Conservation (phyloP, 2,797 vertebrate species). For the Podargus strigoides region DNA sequence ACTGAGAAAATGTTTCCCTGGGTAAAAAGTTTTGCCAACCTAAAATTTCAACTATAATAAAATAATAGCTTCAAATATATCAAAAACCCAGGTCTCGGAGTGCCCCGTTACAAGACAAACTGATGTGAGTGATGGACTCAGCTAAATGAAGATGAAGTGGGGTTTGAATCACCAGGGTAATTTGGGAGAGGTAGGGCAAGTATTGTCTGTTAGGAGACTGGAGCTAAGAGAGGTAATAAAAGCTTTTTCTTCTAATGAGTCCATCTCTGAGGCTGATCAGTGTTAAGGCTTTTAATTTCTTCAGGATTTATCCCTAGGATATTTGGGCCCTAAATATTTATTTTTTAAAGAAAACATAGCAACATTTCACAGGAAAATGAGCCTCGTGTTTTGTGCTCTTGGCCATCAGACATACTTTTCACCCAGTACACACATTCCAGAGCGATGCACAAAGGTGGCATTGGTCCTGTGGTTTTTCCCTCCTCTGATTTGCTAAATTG, state of each 20-base stretch:
- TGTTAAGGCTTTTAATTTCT: background rate
- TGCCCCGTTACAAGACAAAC: background rate
- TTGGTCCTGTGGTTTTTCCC: background rate
- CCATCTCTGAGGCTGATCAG: background rate
- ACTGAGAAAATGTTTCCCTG: background rate
- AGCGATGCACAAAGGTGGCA: background rate
- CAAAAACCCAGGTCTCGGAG: background rate
- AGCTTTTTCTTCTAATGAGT: background rate
- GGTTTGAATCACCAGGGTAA: background rate
- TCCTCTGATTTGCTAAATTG: background rate
- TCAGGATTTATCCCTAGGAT: background rate
- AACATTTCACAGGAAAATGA: background rate
- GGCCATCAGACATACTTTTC: background rate
- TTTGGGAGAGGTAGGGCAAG: background rate
- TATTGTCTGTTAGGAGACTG: background rate
- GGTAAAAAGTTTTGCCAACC: background rate
- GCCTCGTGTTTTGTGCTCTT: background rate
- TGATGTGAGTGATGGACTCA: background rate
- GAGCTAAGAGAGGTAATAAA: background rate
- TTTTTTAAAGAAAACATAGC: background rate
- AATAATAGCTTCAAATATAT: background rate
- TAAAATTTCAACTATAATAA: background rate
- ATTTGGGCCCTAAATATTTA: background rate
- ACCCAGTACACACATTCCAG: background rate
- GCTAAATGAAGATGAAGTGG: background rate